Conservation (phyloP, 1,140 invertebrate species). For the Thaumetopoea pityocampa region DNA sequence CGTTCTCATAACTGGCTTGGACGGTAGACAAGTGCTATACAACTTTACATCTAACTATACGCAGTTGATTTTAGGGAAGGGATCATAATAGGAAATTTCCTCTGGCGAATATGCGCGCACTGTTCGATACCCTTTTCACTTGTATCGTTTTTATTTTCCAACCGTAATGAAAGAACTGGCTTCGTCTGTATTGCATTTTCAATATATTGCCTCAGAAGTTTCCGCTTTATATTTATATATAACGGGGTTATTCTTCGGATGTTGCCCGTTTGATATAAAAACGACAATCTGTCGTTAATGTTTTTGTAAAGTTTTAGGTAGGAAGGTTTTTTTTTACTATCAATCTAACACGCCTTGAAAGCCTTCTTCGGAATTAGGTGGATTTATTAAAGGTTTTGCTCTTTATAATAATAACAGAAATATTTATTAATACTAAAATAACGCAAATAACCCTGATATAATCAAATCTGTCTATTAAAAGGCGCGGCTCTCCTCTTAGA, state of each 20-base stretch:
- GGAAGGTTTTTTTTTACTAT: too few relatives aligned
- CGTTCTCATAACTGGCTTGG: conserved; percentile 29
- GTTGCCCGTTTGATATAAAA: conserved; percentile 17
- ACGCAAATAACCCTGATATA: too few relatives aligned
- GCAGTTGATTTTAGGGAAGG: conserved; percentile 64
- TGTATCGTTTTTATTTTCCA: conserved; percentile 71
- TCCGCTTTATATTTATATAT: conserved; percentile 16
- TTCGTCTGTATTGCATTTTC: conserved; percentile 40
- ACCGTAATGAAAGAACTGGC: conserved; percentile 70
- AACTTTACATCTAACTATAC: conserved; percentile 51
- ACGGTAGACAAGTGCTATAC: conserved; percentile 57
- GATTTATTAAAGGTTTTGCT: too few relatives aligned
- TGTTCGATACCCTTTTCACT: conserved; percentile 71
- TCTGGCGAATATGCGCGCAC: conserved; percentile 56
- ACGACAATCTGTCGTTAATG: too few relatives aligned
- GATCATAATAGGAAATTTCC: conserved; percentile 72
- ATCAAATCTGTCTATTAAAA: too few relatives aligned
- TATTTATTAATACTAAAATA: too few relatives aligned
- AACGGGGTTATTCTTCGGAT: conserved; percentile 8
- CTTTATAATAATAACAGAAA: too few relatives aligned
- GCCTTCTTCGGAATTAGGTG: too few relatives aligned
- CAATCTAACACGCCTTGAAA: too few relatives aligned
- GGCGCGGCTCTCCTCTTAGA: too few relatives aligned
- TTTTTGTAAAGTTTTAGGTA: too few relatives aligned
- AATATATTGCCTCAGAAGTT: conserved; percentile 34